Evolutionary conservation across 1,140 invertebrate species (phyloP).

Genomic region (Andrena cerasifolii): DNA sequence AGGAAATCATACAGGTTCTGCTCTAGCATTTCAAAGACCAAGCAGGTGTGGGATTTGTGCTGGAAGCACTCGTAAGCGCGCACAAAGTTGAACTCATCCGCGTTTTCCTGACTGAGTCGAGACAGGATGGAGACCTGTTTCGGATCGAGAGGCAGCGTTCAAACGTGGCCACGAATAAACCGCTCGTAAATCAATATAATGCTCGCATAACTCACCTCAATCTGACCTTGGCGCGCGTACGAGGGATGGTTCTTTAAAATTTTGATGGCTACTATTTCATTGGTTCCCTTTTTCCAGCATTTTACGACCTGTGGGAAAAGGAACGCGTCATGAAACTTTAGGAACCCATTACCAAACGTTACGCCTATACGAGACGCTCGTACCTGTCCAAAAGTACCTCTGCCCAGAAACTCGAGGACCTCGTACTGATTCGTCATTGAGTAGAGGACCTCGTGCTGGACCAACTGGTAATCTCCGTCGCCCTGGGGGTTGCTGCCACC

Average conservation of each 20-base stretch:
- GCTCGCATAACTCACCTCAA: constrained; percentile 89
- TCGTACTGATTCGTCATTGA: constrained; percentile 97
- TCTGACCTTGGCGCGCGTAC: constrained; percentile 99
- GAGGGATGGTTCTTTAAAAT: constrained; percentile 99
- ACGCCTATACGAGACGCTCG: not conserved
- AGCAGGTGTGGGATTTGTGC: constrained; percentile 99
- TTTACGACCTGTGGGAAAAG: constrained; percentile 91
- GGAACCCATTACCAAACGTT: no score
- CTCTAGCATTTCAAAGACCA: constrained; percentile 99
- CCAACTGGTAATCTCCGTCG: constrained; percentile 98
- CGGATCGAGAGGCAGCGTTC: not conserved
- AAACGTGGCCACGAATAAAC: not conserved
- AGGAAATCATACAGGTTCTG: constrained; percentile 99
- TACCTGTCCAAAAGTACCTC: constrained; percentile 98
- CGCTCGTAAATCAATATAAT: not conserved
- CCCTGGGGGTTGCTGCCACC: constrained; percentile 88
- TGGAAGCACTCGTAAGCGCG: constrained; percentile 99
- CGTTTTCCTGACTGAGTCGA: constrained; percentile 98
- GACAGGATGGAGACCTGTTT: constrained; percentile 96
- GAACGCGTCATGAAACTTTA: not conserved
- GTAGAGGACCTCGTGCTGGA: constrained; percentile 98
- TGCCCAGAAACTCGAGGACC: constrained; percentile 98
- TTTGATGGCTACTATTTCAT: constrained; percentile 99
- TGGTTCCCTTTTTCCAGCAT: constrained; percentile 99
- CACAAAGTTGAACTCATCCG: constrained; percentile 99